phyloP scores from a whole-genome alignment of 2,797 vertebrate species.

The Platyrinchus mystaceus region DNA sequence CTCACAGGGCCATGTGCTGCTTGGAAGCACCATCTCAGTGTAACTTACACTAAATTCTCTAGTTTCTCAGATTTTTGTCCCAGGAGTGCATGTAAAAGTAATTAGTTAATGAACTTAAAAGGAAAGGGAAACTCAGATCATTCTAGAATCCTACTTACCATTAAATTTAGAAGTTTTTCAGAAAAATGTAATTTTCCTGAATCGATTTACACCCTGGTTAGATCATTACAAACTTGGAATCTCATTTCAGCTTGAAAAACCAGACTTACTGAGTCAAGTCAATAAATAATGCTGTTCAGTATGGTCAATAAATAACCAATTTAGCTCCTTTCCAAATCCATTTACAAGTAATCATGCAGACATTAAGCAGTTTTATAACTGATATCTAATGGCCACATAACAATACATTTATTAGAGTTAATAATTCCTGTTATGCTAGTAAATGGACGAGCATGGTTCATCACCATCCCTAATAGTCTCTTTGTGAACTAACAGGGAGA shows the following conservation, averaged over 20 bases:
- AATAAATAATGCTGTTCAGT: constrained; percentile 26
- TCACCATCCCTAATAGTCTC: neutral
- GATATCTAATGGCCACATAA: constrained; percentile 36
- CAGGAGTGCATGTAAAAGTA: neutral
- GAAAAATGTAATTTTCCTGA: neutral
- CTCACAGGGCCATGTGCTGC: neutral
- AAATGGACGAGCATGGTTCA: constrained; percentile 1
- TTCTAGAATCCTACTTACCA: neutral
- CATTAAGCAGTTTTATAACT: constrained; percentile 9
- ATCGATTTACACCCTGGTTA: neutral
- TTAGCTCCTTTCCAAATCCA: constrained; percentile 30
- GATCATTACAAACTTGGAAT: neutral
- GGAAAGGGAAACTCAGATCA: neutral
- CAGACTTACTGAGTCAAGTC: neutral
- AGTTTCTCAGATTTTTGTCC: neutral
- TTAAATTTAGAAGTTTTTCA: neutral
- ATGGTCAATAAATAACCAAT: constrained; percentile 44
- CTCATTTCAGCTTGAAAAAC: neutral
- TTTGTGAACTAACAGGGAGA: neutral
- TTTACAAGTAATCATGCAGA: constrained; percentile 21
- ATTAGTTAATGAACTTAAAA: neutral
- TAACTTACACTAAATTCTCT: neutral
- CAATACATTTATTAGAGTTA: constrained; percentile 31
- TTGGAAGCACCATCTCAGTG: neutral
- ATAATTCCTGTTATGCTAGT: neutral